Percentiles rank a stretch among this genome's conserved stretches.
Evolutionary conservation across 2,797 vertebrate species (phyloP).

Genomic region (Scleropages formosus): DNA sequence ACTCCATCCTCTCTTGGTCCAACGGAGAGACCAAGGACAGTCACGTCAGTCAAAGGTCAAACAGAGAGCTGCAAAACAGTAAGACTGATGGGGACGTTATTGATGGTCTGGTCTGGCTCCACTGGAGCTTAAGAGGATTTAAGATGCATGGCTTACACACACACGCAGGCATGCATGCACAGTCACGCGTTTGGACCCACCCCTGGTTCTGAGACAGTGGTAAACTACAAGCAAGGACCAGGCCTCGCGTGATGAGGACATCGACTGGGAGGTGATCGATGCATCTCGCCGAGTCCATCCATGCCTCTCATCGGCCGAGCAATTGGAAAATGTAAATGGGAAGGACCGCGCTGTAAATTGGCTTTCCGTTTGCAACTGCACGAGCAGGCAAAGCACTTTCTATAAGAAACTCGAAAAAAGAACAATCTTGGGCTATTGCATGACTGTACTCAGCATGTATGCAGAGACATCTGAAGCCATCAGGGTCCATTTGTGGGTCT

Average conservation of each 20-base stretch:
- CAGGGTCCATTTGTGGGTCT: not conserved
- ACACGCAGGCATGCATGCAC: not conserved
- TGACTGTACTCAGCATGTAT: conserved; percentile 15
- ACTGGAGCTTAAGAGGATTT: not conserved
- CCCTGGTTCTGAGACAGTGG: not conserved
- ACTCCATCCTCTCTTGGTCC: not conserved
- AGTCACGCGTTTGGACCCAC: conserved; percentile 1
- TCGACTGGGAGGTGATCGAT: conserved; percentile 7
- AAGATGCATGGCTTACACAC: not conserved
- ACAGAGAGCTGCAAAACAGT: not conserved
- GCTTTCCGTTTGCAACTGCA: conserved; percentile 23
- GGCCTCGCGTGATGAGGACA: not conserved
- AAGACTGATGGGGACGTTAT: not conserved
- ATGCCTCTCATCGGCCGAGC: not conserved
- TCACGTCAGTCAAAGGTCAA: not conserved
- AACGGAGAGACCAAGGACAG: not conserved
- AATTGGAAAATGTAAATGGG: conserved; percentile 20
- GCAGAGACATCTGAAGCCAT: conserved; percentile 4
- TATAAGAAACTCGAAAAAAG: conserved; percentile 31
- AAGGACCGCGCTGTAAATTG: not conserved
- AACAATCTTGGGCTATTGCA: conserved; percentile 12
- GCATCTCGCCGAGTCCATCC: conserved; percentile 1
- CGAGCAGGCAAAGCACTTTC: conserved; percentile 37
- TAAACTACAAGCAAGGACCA: not conserved
- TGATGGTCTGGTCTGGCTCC: not conserved